Evolutionary conservation across 2,888 invertebrate genomes (phyloP), one percentile per base, ranked within the genome.

Genomic region (Machimus rusticus): DNA sequence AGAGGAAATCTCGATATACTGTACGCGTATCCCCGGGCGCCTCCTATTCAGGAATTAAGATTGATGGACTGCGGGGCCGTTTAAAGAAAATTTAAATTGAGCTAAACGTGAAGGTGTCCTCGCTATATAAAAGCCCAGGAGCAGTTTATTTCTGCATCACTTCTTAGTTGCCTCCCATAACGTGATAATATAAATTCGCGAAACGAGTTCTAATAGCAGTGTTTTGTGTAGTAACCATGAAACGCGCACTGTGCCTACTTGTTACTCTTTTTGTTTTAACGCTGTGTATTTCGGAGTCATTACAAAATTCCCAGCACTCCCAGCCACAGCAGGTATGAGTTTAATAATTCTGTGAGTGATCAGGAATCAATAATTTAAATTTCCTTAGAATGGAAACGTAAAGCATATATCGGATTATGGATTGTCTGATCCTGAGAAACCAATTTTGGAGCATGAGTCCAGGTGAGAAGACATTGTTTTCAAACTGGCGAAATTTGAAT

Each of bases 11-110:
- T 16, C 9, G 23, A 12, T 28, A 74, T 14, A 9, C n/a, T 37
- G 74, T 5, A n/a, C 31, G 14, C 31, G 14, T 19, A 86, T 31
- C 46, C 19, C 76, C 34, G 37, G 34, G 8, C 12, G 37, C 16
- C 43, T 77, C 28, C 66, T 66, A 12, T 66, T 28, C 23, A 66
- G 2, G 28, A 31, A 86, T 86, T 86, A 86, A 86, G 86, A 86
- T 86, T 86, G 86, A 86, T 86, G 23, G 78, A 78, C n/a, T n/a
- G n/a, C 46, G 28, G 57, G 28, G 16, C 31, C 9, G 9, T 74
- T 31, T 46, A 9, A 23, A 43, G 31, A 46, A 76, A 28, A 66
- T 84, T 84, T 84, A 57, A 37, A 55, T 82, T 31, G 23, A 16
- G 23, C 43, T 12, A 39, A 57, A n/a, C 37, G 85, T 51, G 74